Evolutionary conservation across 2,113 vertebrate species (phyloP).

Genomic region (Odocoileus hemionus): DNA sequence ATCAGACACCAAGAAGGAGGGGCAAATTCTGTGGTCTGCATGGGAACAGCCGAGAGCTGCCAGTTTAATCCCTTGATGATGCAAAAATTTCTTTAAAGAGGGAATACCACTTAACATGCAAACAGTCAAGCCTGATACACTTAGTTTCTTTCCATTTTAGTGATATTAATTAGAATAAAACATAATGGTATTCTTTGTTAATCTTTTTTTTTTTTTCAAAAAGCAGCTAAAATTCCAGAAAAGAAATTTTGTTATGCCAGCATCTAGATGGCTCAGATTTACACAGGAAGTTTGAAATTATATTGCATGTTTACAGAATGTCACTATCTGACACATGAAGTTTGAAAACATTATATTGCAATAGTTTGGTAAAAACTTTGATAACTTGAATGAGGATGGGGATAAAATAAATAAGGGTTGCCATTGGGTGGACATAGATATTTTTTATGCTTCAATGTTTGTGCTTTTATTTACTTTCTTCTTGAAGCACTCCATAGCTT

Average conservation of each 20-base stretch:
- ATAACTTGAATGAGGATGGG: not conserved
- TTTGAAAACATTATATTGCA: not conserved
- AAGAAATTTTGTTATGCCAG: not conserved
- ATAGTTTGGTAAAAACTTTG: not conserved
- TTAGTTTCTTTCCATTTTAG: constrained; percentile 63
- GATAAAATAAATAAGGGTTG: not conserved
- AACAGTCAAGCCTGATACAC: constrained; percentile 57
- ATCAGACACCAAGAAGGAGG: constrained; percentile 55
- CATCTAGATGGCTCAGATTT: not conserved
- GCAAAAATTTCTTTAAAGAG: constrained; percentile 80
- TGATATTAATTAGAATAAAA: constrained; percentile 66
- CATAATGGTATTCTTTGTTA: constrained; percentile 35
- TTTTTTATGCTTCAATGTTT: not conserved
- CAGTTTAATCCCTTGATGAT: constrained; percentile 74
- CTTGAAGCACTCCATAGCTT: not conserved
- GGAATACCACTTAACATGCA: constrained; percentile 76
- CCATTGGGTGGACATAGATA: not conserved
- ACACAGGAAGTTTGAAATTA: not conserved
- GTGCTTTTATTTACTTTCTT: not conserved
- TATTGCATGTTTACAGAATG: not conserved
- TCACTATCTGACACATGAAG: not conserved
- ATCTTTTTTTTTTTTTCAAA: not conserved
- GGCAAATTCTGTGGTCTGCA: constrained; percentile 60
- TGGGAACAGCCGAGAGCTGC: constrained; percentile 72
- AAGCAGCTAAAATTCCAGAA: constrained; percentile 45